A percentile compares a stretch with the other conserved stretches of the same genome.
phyloP scores from a whole-genome alignment of 2,888 invertebrate species.

The Fragum sueziense region DNA sequence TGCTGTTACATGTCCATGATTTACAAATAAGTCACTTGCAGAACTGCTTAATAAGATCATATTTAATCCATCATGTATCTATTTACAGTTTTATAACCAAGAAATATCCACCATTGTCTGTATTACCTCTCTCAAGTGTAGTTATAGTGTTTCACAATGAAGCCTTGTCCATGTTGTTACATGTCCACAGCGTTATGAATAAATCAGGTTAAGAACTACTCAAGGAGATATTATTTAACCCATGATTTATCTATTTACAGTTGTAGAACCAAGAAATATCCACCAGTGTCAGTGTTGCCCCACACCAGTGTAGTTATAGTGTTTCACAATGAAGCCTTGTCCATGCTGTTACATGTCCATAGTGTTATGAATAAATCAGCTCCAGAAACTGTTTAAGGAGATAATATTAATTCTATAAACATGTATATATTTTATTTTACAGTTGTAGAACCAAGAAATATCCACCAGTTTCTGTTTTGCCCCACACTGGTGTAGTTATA shows the following conservation, averaged over 20 bases:
- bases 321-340: too few species aligned
- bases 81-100: conserved; percentile 87
- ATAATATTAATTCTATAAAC: too few species aligned
- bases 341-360: too few species aligned
- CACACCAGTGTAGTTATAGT: too few species aligned
- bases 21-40: conserved; percentile 96
- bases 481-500: conserved; percentile 95
- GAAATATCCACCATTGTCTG: conserved; percentile 67
- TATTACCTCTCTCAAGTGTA: conserved; percentile 94
- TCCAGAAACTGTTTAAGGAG: too few species aligned
- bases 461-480: conserved; percentile 85
- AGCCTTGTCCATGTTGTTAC: conserved; percentile 97
- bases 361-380: too few species aligned
- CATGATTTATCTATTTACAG: too few species aligned
- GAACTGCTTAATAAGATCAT: conserved; percentile 95
- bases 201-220: conserved; percentile 94
- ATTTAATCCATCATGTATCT: too few species aligned
- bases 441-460: conserved; percentile 86
- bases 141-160: conserved; percentile 99
- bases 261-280: too few species aligned
- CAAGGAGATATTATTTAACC: conserved; percentile 97
- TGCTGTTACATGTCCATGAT: conserved; percentile 96
- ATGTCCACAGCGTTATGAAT: conserved; percentile 98
- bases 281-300: too few species aligned
- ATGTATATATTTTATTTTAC: too few species aligned